Base-by-base conservation (phyloP, 23 tunicate genomes). In the Trididemnum clinides region DNA sequence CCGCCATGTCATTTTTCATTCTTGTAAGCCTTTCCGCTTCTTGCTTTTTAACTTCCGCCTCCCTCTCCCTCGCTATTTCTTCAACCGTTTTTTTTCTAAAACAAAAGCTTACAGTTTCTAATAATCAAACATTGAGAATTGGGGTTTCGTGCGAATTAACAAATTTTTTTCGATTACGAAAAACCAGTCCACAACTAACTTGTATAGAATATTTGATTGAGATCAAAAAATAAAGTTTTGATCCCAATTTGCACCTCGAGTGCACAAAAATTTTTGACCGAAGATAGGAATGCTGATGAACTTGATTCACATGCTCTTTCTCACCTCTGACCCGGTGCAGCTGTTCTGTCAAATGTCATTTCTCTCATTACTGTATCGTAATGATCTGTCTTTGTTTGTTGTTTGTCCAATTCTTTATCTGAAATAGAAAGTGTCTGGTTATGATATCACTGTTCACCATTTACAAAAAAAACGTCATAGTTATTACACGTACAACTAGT, bases 271-370 rank as follows among this genome's bases (percentile, higher is more conserved):
- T n/a, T n/a, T n/a, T n/a, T n/a, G n/a, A n/a, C n/a, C n/a, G n/a
- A n/a, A n/a, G n/a, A n/a, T n/a, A n/a, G n/a, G n/a, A n/a, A n/a
- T n/a, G n/a, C n/a, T n/a, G n/a, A n/a, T n/a, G n/a, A n/a, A n/a
- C n/a, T n/a, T n/a, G n/a, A n/a, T n/a, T n/a, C n/a, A n/a, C n/a
- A n/a, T n/a, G n/a, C n/a, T n/a, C 15, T 20, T 12, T 62, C 3
- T 57, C 73, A 90, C 96, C 73, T 83, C 31, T 82, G 65, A 2
- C 91, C 82, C 0, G 97, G 97, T n/a, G 86, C 88, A 49, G 83
- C 97, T 87, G 87, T 92, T 33, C 81, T 69, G 25, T 92, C 97
- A 83, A 72, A 92, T 65, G 64, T 33, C 91, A 92, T 87, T 66
- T 86, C 87, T 64, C 71, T 83, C 63, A 92, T 87, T 1, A 79